Base-by-base conservation (phyloP, 2,888 invertebrate species). In the Amblyjoppa fuscipennis region DNA sequence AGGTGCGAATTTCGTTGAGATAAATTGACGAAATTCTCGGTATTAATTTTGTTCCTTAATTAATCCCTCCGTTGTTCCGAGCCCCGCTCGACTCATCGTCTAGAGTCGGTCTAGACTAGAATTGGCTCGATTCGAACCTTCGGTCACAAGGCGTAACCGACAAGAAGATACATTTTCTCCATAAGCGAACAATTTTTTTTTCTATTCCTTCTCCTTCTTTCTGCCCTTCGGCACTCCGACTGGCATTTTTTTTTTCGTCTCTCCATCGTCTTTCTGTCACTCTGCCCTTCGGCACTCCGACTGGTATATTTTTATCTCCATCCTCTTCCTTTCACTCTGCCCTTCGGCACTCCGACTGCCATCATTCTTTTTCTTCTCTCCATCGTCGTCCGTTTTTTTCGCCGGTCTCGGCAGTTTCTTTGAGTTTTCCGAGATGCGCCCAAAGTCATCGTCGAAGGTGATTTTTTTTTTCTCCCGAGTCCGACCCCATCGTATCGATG, bases 141-240 rank as follows among this genome's bases (percentile, higher is more conserved):
- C 13, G 3, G 1, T 3, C 45, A 9, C 13, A 0, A 13, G 13
- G 13, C 13, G 3, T 13, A 45, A 45, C 11, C 45, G 3, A 13
- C 1, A 13, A 13, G 45, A 45, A 13, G 13, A 13, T 79, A 68
- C 69, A 79, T 61, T 75, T 83, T 59, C 69, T 74, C 69, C 38
- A 74, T 61, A 75, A 83, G 74, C 56, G 51, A 64, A 34, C 49
- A 20, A 34, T 75, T 75, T 41, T 70, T 66, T 41, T 31, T 6
- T 28, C 13, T 49, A 41, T 41, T 41, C 11, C 6, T 41, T 41
- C 41, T n/a, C 28, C 11, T 56, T 9, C 11, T 69, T 41, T 25
- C 59, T 11, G 11, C 6, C 45, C 45, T 3, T 45, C 45, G 4
- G 41, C 11, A 41, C 41, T 41, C 41, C 41, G 9, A 7, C 9